Evolutionary conservation across 2,888 invertebrate genomes (phyloP), one percentile per base, ranked within the genome.

Genomic region (Hecatera dysodea): DNA sequence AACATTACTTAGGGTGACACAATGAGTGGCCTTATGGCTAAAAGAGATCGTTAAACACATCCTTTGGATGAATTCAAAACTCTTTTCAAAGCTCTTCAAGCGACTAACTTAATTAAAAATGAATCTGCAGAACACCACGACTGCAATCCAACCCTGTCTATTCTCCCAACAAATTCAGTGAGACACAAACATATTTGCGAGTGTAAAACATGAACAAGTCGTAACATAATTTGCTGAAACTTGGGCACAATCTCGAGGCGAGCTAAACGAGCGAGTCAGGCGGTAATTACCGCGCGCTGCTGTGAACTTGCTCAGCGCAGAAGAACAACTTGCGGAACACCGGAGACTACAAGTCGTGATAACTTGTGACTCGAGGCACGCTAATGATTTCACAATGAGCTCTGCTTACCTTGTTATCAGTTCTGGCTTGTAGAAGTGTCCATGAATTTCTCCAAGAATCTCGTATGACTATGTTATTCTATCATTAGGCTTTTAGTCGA

Each of bases 171-270:
- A 46, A n/a, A 27, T 52, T 63, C 12, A 44, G 22, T 62, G 22
- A 48, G 53, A 79, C 52, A 59, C 61, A 59, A 64, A 24, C 61
- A 73, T 53, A 72, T 63, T 73, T 44, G 39, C 19, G 11, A 61
- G 73, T 50, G 62, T 62, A 73, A 67, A 67, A 63, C 60, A 44
- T 29, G 56, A 70, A 78, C 67, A 73, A 67, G 74, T 69, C 46
- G 57, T 72, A 72, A 83, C 69, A 80, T 75, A 75, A 83, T 81
- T 81, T 65, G 50, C 27, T 39, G 55, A 53, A 77, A 74, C 63
- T 81, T 72, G 68, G n/a, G 53, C 64, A 57, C 84, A 77, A 82
- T 74, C 78, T 82, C 74, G 64, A 53, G 56, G 17, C 68, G 67
- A 63, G 64, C 62, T 78, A 67, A 80, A 73, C 77, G 67, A 52